Conservation (phyloP, 2,113 vertebrate genomes). For the Misgurnus mizolepis region DNA sequence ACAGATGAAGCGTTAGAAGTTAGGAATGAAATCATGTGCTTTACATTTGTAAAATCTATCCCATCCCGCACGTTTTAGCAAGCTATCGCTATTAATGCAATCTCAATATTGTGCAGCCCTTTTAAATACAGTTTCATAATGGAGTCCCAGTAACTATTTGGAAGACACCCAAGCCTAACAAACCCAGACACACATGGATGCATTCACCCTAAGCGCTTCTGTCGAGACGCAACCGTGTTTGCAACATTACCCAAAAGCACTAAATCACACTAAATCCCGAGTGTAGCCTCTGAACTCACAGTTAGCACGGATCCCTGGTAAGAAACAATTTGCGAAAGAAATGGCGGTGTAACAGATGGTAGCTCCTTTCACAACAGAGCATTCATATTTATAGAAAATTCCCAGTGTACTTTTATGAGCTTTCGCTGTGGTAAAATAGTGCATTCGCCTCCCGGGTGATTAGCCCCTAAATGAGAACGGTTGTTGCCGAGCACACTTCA, state of each 20-base stretch:
- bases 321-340: neutral
- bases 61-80: too few species aligned
- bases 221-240: constrained; percentile 1
- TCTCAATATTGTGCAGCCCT: too few species aligned
- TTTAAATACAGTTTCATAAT: neutral
- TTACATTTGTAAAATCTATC: too few species aligned
- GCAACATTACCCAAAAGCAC: constrained; percentile 8
- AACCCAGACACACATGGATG: neutral
- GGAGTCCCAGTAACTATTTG: neutral
- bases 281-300: constrained; percentile 7
- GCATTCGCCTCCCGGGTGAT: constrained; percentile 20
- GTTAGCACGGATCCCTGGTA: neutral
- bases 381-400: constrained; percentile 36
- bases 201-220: constrained; percentile 7
- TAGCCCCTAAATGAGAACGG: constrained; percentile 36
- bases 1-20: too few species aligned
- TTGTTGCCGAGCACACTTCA: constrained; percentile 30
- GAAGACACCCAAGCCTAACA: constrained; percentile 2
- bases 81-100: too few species aligned
- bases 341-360: neutral
- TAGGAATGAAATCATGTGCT: too few species aligned
- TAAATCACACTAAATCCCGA: constrained; percentile 9
- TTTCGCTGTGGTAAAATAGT: constrained; percentile 7
- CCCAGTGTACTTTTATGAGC: constrained; percentile 14
- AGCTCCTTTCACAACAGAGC: constrained; percentile 6